phyloP scores from a whole-genome alignment of 2,113 vertebrate species.

The Amphilophus citrinellus region DNA sequence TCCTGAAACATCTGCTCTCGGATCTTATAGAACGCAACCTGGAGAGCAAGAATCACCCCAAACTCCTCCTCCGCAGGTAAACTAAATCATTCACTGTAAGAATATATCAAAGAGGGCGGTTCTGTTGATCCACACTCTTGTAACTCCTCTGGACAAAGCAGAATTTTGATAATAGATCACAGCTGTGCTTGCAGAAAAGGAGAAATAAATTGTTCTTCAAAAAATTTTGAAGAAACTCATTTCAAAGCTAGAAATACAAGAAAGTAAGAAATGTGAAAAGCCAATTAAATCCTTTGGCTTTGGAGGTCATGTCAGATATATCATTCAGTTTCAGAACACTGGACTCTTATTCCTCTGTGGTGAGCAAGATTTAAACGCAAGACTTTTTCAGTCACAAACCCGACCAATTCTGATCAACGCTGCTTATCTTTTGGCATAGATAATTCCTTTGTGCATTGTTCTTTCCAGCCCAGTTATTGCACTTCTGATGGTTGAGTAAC shows the following conservation, averaged over 20 bases:
- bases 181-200: background rate
- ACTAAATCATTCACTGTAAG: background rate
- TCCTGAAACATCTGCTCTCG: conserved; percentile 95
- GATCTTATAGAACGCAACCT: conserved; percentile 98
- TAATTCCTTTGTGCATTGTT: conserved; percentile 63
- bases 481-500: conserved; percentile 62
- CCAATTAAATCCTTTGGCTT: background rate
- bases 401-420: conserved; percentile 30
- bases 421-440: conserved; percentile 53
- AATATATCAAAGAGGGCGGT: background rate
- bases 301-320: background rate
- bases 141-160: background rate
- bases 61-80: conserved; percentile 95
- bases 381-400: conserved; percentile 12
- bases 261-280: background rate
- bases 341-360: background rate
- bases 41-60: conserved; percentile 99
- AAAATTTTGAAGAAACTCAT: background rate
- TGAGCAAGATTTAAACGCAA: conserved; percentile 1
- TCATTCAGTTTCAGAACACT: background rate
- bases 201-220: background rate
- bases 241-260: background rate
- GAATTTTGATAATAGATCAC: background rate
- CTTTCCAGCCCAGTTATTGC: conserved; percentile 58
- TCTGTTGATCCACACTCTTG: background rate